These are phyloP conservation scores for Dipodomys spectabilis DNA, from an alignment of 2,113 vertebrate genomes.

Conservation along the genomic window DNA sequence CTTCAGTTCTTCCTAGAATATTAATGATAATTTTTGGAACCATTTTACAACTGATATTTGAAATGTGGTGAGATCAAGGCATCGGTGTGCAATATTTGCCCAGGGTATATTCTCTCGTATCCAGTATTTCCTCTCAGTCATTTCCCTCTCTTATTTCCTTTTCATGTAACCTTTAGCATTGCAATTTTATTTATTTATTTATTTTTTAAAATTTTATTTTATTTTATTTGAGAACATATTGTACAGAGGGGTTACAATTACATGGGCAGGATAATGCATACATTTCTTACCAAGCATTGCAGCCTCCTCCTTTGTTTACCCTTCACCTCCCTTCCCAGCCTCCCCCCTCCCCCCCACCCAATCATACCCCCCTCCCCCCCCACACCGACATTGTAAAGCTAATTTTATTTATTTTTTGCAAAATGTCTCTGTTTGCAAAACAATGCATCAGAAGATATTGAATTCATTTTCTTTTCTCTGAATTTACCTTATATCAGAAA, in stretches of 20 bases:
- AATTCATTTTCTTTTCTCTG: slow-evolving; percentile 46
- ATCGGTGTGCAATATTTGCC: background rate
- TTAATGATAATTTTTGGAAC: slow-evolving; percentile 23
- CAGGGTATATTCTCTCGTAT: background rate
- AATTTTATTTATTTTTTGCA: slow-evolving; percentile 9
- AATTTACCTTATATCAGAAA: slow-evolving; percentile 41
- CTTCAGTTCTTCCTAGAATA: background rate
- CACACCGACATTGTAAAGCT: too few species aligned
- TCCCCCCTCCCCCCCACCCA: too few species aligned
- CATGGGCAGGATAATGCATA: too few species aligned
- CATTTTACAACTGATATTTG: background rate
- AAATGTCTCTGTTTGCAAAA: background rate
- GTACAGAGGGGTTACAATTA: too few species aligned
- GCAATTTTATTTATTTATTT: slow-evolving; percentile 10
- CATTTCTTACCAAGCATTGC: too few species aligned
- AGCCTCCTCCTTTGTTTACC: too few species aligned
- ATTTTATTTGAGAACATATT: too few species aligned
- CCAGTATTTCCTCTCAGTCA: slow-evolving; percentile 37
- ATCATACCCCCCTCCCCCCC: too few species aligned
- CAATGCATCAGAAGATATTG: slow-evolving; percentile 11
- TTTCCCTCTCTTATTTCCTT: background rate
- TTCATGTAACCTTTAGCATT: background rate
- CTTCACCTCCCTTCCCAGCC: too few species aligned
- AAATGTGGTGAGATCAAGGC: slow-evolving; percentile 4
- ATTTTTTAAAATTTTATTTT: too few species aligned